Evolutionary conservation across 2,113 vertebrate genomes (phyloP), one percentile per base, ranked within the genome.

Genomic region (Callionymus lyra): DNA sequence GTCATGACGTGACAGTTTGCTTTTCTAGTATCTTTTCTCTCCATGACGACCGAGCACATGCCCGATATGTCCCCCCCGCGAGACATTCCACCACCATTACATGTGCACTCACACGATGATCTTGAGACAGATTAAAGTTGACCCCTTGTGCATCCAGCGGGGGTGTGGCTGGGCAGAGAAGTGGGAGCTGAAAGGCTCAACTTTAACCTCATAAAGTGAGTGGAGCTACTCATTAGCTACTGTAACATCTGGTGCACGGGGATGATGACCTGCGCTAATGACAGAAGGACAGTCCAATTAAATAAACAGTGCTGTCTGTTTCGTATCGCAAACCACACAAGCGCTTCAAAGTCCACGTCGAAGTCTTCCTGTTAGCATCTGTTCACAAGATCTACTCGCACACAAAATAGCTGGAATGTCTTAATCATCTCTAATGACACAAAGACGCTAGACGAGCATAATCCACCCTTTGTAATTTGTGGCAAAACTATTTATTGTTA

Each of bases 161-260:
- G 62, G 74, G 66, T 56, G 70, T 53, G 60, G 41, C 56, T 59
- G 50, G 44, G 55, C 10, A 38, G 47, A 56, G 42, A 70, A 38
- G 57, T 60, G 44, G 68, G 64, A 53, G 52, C 63, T 60, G 56
- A 73, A 68, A 59, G 72, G 54, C 63, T 77, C 70, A 85, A 83
- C 80, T 83, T 82, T 85, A 80, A 84, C 83, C 84, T 78, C 84
- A 83, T 86, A 82, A 85, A 85, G 44, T 46, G 42, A 77, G 53
- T 44, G 64, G 49, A 41, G 74, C 82, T 85, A 77, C 71, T 86
- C 75, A 86, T 85, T 85, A 84, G 76, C 74, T 76, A 72, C 63
- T 70, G 82, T 77, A 85, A 83, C 83, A 86, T 82, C 85, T 86
- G 85, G 71, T 82, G 54, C 42, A 63, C 47, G 38, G 62, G 53